A percentile compares a stretch with the other conserved stretches of the same genome.
Evolutionary conservation across 2,888 invertebrate genomes (phyloP).

Genomic region (Cheilosia soror): DNA sequence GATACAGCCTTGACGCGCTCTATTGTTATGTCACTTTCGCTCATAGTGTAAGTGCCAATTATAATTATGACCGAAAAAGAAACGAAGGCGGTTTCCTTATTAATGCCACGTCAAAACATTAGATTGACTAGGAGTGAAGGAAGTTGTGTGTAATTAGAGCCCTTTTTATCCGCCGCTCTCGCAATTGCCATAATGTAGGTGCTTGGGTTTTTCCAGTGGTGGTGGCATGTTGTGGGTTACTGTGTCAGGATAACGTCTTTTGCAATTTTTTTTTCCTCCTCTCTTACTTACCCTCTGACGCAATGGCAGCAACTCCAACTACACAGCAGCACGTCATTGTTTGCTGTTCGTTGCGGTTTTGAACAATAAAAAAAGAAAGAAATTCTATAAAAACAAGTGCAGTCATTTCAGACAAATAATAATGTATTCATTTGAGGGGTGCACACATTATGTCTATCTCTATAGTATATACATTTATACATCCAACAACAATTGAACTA

Average conservation of each 20-base stretch:
- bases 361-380: conserved; percentile 35
- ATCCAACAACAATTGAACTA: conserved; percentile 43
- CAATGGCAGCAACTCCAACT: conserved; percentile 8
- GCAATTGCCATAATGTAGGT: conserved; percentile 38
- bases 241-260: conserved; percentile 68
- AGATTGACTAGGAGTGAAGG: conserved; percentile 67
- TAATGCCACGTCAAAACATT: conserved; percentile 74
- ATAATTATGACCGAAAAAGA: conserved; percentile 43
- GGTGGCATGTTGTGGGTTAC: conserved; percentile 67
- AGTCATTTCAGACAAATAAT: conserved; percentile 8
- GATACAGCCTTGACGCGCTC: conserved; percentile 39
- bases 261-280: conserved; percentile 6
- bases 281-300: conserved; percentile 28
- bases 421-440: not conserved
- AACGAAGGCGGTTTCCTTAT: conserved; percentile 65
- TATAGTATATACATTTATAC: not conserved
- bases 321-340: conserved; percentile 50
- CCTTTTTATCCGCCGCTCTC: conserved; percentile 41
- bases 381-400: conserved; percentile 13
- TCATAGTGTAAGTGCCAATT: conserved; percentile 51
- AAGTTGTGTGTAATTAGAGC: conserved; percentile 61
- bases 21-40: conserved; percentile 33
- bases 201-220: conserved; percentile 8
- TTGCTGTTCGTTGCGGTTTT: conserved; percentile 65
- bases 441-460: not conserved